These are phyloP conservation scores for Spodoptera exigua DNA, from an alignment of 2,888 invertebrate species.

Conservation along the genomic window DNA sequence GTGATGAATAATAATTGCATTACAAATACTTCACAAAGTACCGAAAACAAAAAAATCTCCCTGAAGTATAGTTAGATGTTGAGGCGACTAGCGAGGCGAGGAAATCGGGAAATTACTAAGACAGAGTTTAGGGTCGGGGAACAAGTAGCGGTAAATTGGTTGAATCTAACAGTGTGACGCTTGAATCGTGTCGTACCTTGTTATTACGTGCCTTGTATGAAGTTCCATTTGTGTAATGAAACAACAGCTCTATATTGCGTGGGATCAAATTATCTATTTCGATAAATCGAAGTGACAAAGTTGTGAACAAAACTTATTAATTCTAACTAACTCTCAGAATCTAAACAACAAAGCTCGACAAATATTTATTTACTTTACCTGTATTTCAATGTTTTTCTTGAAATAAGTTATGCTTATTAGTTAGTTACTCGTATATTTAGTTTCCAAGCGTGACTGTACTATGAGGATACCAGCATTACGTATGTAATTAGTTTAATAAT, in stretches of 20 bases:
- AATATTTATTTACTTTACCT: too few species aligned
- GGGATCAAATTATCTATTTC: conserved; percentile 4
- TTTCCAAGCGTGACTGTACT: too few species aligned
- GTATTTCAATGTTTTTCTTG: too few species aligned
- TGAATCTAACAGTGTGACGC: conserved; percentile 28
- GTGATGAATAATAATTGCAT: conserved; percentile 56
- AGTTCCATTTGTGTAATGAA: conserved; percentile 25
- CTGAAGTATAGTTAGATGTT: background rate
- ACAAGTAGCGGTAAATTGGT: conserved; percentile 42
- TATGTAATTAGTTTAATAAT: too few species aligned
- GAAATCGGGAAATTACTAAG: conserved; percentile 16
- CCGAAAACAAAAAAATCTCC: background rate
- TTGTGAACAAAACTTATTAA: too few species aligned
- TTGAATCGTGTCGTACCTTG: conserved; percentile 11
- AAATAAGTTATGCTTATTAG: too few species aligned
- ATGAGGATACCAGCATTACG: too few species aligned
- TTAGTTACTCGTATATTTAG: too few species aligned
- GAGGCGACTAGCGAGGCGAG: background rate
- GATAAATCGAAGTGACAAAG: conserved; percentile 5
- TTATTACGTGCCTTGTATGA: conserved; percentile 23
- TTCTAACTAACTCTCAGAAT: too few species aligned
- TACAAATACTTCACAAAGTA: conserved; percentile 15
- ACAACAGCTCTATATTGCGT: background rate
- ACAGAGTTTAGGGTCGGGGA: conserved; percentile 9
- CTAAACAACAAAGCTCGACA: too few species aligned